A percentile compares a stretch with the other conserved stretches of the same genome.
Conservation (phyloP, 2,113 vertebrate species). For the Notarius quadriscutis region DNA sequence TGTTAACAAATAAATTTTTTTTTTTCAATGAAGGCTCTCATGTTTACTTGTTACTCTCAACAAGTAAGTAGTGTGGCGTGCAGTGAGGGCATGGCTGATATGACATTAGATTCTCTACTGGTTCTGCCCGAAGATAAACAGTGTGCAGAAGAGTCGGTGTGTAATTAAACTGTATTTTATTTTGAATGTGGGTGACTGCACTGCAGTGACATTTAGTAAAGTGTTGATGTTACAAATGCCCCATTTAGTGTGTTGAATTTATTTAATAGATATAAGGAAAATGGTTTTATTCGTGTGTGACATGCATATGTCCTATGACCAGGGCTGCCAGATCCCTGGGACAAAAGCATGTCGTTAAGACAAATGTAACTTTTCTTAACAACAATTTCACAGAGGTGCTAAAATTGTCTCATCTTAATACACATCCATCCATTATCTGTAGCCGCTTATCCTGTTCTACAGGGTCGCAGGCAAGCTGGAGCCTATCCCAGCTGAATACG, state of each 20-base stretch:
- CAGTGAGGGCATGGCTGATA: background rate
- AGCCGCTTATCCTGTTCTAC: no score
- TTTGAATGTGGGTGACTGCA: background rate
- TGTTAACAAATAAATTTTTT: no score
- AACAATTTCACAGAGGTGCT: background rate
- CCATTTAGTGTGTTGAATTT: background rate
- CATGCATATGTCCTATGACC: background rate
- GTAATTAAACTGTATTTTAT: constrained; percentile 1
- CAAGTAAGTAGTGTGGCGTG: background rate
- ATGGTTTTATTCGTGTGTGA: no score
- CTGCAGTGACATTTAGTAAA: background rate
- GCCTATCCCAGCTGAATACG: no score
- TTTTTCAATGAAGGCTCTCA: background rate
- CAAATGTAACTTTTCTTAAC: background rate
- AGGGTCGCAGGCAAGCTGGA: no score
- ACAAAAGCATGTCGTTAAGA: background rate
- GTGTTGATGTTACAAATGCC: background rate
- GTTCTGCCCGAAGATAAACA: background rate
- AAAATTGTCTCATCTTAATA: background rate
- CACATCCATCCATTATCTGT: no score
- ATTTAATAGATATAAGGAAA: background rate
- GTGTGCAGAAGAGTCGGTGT: background rate
- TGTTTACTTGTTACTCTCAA: background rate
- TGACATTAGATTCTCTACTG: background rate
- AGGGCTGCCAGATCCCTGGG: background rate